Conservation (phyloP, 2,888 invertebrate genomes). For the Chrysomela aeneicollis region DNA sequence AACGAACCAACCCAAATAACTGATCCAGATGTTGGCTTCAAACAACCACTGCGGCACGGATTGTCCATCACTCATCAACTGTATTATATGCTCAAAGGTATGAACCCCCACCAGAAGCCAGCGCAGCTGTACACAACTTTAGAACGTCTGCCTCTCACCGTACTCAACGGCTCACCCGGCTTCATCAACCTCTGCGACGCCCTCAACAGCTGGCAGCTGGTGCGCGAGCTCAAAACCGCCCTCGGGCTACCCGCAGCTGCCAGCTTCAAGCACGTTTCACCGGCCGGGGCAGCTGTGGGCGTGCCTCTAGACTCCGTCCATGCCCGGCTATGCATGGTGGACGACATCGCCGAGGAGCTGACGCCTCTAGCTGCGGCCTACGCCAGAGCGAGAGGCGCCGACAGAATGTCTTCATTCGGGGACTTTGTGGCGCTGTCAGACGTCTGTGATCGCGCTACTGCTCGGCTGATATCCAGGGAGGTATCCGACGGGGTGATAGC, state of each 20-base stretch:
- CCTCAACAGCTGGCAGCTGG: slow-evolving; percentile 96
- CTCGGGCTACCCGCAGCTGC: slow-evolving; percentile 89
- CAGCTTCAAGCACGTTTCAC: slow-evolving; percentile 98
- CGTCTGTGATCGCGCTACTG: slow-evolving; percentile 87
- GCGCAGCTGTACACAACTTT: slow-evolving; percentile 88
- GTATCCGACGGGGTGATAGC: slow-evolving; percentile 98
- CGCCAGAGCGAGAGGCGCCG: slow-evolving; percentile 95
- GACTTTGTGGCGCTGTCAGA: slow-evolving; percentile 97
- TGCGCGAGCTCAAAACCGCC: slow-evolving; percentile 83
- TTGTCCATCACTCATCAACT: too few species aligned
- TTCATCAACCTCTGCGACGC: slow-evolving; percentile 98
- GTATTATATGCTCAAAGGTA: too few species aligned
- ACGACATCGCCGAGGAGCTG: slow-evolving; percentile 77
- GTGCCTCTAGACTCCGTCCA: slow-evolving; percentile 76
- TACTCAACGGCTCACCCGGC: slow-evolving; percentile 94
- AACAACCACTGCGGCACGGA: too few species aligned
- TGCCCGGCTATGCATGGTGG: slow-evolving; percentile 92
- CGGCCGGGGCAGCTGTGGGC: slow-evolving; percentile 95
- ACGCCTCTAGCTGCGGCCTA: slow-evolving; percentile 92
- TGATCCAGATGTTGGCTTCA: too few species aligned
- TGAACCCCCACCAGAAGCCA: slow-evolving; percentile 98
- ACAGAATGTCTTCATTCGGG: slow-evolving; percentile 99
- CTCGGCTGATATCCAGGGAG: slow-evolving; percentile 89
- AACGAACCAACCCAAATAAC: too few species aligned
- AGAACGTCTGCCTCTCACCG: slow-evolving; percentile 82